Percentiles rank a stretch among this genome's conserved stretches.
These are phyloP conservation scores for Rousettus leschenaultii DNA, from an alignment of 2,113 vertebrate species.

Conservation along the genomic window DNA sequence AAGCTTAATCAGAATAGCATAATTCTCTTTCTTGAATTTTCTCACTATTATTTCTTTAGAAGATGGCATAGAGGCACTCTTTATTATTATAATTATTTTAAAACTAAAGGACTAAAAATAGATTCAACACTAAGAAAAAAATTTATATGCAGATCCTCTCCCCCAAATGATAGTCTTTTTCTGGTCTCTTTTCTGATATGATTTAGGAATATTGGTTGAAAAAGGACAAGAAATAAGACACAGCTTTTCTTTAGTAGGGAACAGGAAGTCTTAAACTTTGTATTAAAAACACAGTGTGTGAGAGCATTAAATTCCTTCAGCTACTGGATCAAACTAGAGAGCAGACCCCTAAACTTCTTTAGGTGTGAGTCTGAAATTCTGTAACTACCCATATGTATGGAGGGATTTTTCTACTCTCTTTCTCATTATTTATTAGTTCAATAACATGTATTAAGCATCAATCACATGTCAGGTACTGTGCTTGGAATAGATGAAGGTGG, in stretches of 20 bases:
- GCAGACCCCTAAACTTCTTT: background rate
- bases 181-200: background rate
- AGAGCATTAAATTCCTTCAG: background rate
- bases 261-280: background rate
- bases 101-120: slow-evolving; percentile 14
- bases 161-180: background rate
- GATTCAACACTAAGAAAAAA: background rate
- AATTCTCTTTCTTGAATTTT: background rate
- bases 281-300: background rate
- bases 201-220: background rate
- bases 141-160: background rate
- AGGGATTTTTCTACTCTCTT: background rate
- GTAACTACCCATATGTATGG: background rate
- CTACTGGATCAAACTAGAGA: background rate
- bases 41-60: background rate
- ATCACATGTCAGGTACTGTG: background rate
- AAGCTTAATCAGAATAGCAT: background rate
- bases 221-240: background rate
- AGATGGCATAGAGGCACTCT: background rate
- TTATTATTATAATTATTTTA: background rate
- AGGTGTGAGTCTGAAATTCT: background rate
- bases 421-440: background rate
- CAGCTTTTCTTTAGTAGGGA: background rate
- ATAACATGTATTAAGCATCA: background rate
- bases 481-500: background rate